Base-by-base conservation (phyloP, 2,797 vertebrate species). In the Melanotaenia trifasciata region DNA sequence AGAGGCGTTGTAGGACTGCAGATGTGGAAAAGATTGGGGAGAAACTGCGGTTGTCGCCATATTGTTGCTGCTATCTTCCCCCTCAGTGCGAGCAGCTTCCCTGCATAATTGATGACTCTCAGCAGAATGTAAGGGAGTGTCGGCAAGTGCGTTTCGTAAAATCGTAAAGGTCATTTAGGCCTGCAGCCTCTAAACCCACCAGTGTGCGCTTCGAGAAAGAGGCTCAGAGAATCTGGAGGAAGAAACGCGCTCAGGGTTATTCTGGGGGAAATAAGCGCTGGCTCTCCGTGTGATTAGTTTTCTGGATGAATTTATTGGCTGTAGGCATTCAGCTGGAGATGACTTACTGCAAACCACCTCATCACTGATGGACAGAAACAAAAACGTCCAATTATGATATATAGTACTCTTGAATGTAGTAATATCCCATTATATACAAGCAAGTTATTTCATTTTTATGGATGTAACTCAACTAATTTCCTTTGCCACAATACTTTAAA, bases 1-100 rank as follows among this genome's bases (percentile, higher is more conserved):
- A 82, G 87, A 93, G 94, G 92, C 92, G 95, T 80, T 74, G 93
- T 91, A 83, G 95, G 95, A 95, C 95, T 97, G 97, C 96, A 96
- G 96, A 95, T 96, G 95, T 92, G 93, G 92, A 89, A 90, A 92
- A 91, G 94, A 90, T 92, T 84, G 94, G 85, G 94, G 95, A 96
- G 96, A 95, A 96, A 98, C 96, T 97, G 97, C 96, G 96, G 96
- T 95, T 96, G 96, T 96, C 97, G 97, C 97, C 97, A 98, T 99
- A 96, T 98, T 98, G 96, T 92, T 95, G 96, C 95, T 90, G 95
- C 94, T 94, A 88, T 94, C 95, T 93, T 90, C 94, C 93, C 93
- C 92, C 90, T 94, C 92, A 93, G 91, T 63, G 87, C 92, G 94
- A 87, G 93, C 93, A 78, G 87, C 77, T 94, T 65, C 88, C 94